Base-by-base conservation (phyloP, 2,888 invertebrate genomes). In the Cistogaster globosa region DNA sequence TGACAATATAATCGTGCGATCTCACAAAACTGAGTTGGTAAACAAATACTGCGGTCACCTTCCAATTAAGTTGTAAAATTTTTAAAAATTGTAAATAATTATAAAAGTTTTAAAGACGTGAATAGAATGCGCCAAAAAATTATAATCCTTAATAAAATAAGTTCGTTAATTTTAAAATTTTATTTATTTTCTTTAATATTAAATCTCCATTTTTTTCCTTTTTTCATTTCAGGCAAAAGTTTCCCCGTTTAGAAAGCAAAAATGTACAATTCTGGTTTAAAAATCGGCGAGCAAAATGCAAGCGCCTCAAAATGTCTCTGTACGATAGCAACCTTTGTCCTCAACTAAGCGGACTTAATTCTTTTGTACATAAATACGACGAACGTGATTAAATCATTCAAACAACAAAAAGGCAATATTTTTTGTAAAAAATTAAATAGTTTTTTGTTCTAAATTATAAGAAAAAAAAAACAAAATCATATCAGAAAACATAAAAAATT, bases 231-330 rank as follows among this genome's bases (percentile, higher is more conserved):
- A 94, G 99, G 90, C 98, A 98, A 93, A 99, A 99, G 93, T 99
- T 99, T 93, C 99, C 99, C 1, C 96, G 98, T n/a, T 94, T 99
- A 86, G 99, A 99, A 92, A 98, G 99, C 58, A 99, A 99, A 94
- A 99, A 99, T 92, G 99, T 99, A 88, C 99, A 99, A 93, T 98
- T 99, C 92, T 99, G 99, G 99, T 99, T 99, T 93, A 99, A 99
- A 93, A 99, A 99, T 92, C 96, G 99, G 58, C 95, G 99, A 80
- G 99, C 99, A 88, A 99, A 99, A 93, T 98, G 98, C 93, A 99
- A 99, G 93, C 95, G 99, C 83, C 94, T 99, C 90, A 97, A 98
- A 93, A 97, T 97, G 97, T 96, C 97, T 0, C 93, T 97, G 58
- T 97, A 97, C 90, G 97, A 97, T 90, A 89, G 90, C 82, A 90